Evolutionary conservation across 2,797 vertebrate genomes (phyloP).

Genomic region (Trachops cirrhosus): DNA sequence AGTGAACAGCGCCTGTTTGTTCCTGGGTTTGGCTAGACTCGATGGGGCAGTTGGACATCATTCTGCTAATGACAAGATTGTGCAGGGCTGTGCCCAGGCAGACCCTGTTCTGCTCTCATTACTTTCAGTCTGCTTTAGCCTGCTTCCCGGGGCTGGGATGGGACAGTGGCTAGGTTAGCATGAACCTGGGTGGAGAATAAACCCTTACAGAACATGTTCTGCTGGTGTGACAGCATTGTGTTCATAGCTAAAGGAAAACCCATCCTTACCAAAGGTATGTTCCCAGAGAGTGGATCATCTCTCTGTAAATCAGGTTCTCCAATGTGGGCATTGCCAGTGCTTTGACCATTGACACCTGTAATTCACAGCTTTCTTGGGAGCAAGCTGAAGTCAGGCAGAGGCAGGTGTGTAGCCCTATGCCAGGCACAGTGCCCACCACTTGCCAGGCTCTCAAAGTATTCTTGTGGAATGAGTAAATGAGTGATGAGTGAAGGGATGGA

Average conservation of each 20-base stretch:
- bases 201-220: not conserved
- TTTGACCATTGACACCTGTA: not conserved
- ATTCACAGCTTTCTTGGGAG: not conserved
- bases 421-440: not conserved
- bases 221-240: not conserved
- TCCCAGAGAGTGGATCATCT: not conserved
- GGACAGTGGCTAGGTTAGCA: not conserved
- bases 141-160: not conserved
- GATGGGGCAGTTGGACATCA: not conserved
- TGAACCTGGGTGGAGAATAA: not conserved
- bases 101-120: not conserved
- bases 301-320: not conserved
- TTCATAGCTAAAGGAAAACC: not conserved
- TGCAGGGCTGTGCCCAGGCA: not conserved
- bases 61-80: not conserved
- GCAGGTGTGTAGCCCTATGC: not conserved
- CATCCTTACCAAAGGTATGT: not conserved
- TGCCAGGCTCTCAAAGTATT: not conserved
- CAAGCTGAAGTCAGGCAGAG: not conserved
- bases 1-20: not conserved
- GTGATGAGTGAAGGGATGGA: not conserved
- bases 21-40: not conserved
- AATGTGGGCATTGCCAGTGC: not conserved
- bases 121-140: not conserved
- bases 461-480: not conserved